Base-by-base conservation (phyloP, 2,888 invertebrate species). In the Melinaea marsaeus region DNA sequence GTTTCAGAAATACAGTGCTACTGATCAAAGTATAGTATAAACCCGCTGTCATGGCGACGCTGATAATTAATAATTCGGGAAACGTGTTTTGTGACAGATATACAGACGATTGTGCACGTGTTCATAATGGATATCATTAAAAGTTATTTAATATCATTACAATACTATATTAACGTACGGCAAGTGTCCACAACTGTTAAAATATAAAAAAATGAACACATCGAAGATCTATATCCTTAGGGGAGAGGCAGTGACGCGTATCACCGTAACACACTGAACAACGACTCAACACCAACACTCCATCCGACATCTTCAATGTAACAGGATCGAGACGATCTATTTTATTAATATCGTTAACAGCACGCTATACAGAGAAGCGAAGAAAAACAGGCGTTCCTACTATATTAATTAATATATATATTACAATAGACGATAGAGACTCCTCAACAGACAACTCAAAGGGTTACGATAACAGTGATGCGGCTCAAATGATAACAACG, bases 391-490 rank as follows among this genome's bases (percentile, higher is more conserved):
- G 86, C 87, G 85, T 79, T 74, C 75, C 84, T 86, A 88, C 79
- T 74, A 68, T 71, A 82, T 83, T 80, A 80, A 84, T 84, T 85
- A 83, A 83, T 85, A 86, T 86, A 88, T 88, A 86, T 86, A 87
- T 88, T 83, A 86, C 86, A 89, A 86, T 88, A 89, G 87, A 88
- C 86, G 88, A 88, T 88, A 89, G 87, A 89, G 86, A 87, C 81
- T 86, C 80, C 88, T 88, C 87, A 90, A 90, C 89, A 86, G 88
- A 85, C 81, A 90, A 90, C 88, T 89, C 79, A 88, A 86, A 81
- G 81, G 85, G 83, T 81, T 84, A 85, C 78, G 67, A 85, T 88
- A 90, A 90, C 90, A 89, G 88, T 87, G 90, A 87, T 79, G 77
- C 85, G 88, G 86, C 88, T 86, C 86, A 81, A 85, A 83, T 74